phyloP scores from a whole-genome alignment of 1,140 invertebrate genomes.

The Gonioctena quinquepunctata region DNA sequence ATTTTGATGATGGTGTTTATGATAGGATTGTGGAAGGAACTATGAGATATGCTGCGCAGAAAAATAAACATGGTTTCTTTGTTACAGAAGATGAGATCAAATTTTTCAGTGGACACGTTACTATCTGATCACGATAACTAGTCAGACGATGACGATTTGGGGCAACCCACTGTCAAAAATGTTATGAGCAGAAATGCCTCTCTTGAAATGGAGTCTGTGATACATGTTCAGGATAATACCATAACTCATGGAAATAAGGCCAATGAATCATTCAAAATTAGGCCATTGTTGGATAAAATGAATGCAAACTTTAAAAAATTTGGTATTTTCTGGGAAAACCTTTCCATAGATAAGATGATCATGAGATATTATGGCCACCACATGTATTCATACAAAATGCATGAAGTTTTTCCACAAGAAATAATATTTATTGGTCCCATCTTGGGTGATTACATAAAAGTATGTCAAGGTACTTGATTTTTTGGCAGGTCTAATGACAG shows the following conservation, averaged over 20 bases:
- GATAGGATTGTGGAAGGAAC: slow-evolving; percentile 2
- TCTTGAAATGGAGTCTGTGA: slow-evolving; percentile 21
- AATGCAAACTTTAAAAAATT: slow-evolving; percentile 22
- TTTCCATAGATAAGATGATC: slow-evolving; percentile 55
- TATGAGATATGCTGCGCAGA: slow-evolving; percentile 14
- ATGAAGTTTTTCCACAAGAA: no score
- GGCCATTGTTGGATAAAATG: not conserved
- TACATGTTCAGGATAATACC: slow-evolving; percentile 5
- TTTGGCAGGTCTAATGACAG: no score
- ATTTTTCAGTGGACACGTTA: slow-evolving; percentile 25
- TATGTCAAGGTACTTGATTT: no score
- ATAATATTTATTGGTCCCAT: no score
- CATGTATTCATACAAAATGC: no score
- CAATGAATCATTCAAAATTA: slow-evolving; percentile 10
- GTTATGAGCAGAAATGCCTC: slow-evolving; percentile 27
- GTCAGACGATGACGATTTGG: slow-evolving; percentile 23
- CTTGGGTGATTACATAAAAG: no score
- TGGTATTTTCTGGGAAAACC: slow-evolving; percentile 37
- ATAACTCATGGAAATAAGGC: not conserved
- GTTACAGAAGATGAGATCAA: slow-evolving; percentile 20
- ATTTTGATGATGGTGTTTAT: slow-evolving; percentile 18
- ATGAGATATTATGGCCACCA: slow-evolving; percentile 53
- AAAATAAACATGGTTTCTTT: slow-evolving; percentile 15
- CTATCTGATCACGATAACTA: slow-evolving; percentile 23
- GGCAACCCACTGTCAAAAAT: slow-evolving; percentile 12